A percentile compares a stretch with the other conserved stretches of the same genome.
These are phyloP conservation scores for Megalops atlanticus DNA, from an alignment of 2,113 vertebrate genomes.

Conservation along the genomic window DNA sequence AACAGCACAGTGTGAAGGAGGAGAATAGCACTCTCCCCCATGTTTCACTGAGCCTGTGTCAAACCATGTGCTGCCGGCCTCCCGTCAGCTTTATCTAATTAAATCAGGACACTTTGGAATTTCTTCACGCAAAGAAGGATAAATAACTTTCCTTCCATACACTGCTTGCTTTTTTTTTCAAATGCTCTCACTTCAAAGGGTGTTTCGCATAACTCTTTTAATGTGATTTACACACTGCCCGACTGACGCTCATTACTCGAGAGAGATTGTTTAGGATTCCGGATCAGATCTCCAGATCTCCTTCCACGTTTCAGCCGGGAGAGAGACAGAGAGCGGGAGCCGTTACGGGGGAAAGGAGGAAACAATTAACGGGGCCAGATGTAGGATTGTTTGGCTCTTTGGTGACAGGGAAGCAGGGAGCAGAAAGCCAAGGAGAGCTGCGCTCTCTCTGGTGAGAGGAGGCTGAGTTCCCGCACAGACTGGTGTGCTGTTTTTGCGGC, in stretches of 20 bases:
- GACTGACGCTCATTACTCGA: not conserved
- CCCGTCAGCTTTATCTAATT: not conserved
- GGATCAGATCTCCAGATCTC: not conserved
- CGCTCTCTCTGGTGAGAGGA: not conserved
- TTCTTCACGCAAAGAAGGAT: not conserved
- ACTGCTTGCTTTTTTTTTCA: not conserved
- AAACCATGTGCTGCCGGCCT: not conserved
- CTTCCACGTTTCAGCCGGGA: not conserved
- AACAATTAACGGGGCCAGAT: conserved; percentile 53
- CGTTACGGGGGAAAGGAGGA: not conserved
- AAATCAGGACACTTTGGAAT: not conserved
- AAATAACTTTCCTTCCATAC: not conserved
- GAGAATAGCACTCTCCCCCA: not conserved
- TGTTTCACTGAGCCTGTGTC: no score
- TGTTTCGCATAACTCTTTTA: not conserved
- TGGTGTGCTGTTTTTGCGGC: not conserved
- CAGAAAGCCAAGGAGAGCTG: conserved; percentile 43
- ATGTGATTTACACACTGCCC: not conserved
- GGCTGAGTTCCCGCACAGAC: no score
- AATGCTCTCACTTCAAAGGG: not conserved
- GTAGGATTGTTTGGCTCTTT: conserved; percentile 54
- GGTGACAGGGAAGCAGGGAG: conserved; percentile 23
- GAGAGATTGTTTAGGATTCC: conserved; percentile 5
- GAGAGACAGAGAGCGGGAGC: not conserved
- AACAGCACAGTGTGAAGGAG: not conserved